phyloP scores from a whole-genome alignment of 2,113 vertebrate genomes.

The Xiphophorus couchianus region DNA sequence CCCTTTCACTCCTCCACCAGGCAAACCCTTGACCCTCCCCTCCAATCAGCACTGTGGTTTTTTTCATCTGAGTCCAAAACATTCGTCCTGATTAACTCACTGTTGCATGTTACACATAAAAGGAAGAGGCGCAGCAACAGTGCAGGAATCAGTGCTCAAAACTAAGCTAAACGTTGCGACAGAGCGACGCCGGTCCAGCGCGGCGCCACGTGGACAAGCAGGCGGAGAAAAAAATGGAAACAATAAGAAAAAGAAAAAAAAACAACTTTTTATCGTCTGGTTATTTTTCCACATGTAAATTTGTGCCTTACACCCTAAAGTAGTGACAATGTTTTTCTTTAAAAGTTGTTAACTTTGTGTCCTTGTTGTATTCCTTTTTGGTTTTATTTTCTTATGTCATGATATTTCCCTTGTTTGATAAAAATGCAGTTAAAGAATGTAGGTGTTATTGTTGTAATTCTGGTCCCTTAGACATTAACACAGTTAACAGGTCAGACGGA shows the following conservation, averaged over 20 bases:
- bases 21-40: slow-evolving; percentile 45
- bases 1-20: slow-evolving; percentile 71
- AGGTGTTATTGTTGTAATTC: slow-evolving; percentile 81
- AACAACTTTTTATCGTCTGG: slow-evolving; percentile 87
- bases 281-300: slow-evolving; percentile 98
- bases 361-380: slow-evolving; percentile 69
- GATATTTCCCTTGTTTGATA: slow-evolving; percentile 80
- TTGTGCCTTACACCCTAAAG: slow-evolving; percentile 99
- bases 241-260: slow-evolving; percentile 63
- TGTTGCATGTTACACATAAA: slow-evolving; percentile 87
- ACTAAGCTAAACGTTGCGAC: slow-evolving; percentile 52
- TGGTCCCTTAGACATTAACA: slow-evolving; percentile 73
- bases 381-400: slow-evolving; percentile 72
- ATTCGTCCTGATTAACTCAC: slow-evolving; percentile 85
- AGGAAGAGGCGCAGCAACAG: slow-evolving; percentile 66
- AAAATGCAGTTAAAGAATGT: slow-evolving; percentile 83
- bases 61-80: slow-evolving; percentile 79
- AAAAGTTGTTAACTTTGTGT: slow-evolving; percentile 84
- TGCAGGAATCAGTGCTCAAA: slow-evolving; percentile 41
- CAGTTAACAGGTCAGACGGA: slow-evolving; percentile 49
- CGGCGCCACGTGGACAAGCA: slow-evolving; percentile 80
- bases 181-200: slow-evolving; percentile 69
- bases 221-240: slow-evolving; percentile 39
- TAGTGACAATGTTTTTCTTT: slow-evolving; percentile 92
- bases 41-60: slow-evolving; percentile 82